Percentiles rank a stretch among this genome's conserved stretches.
phyloP scores from a whole-genome alignment of 2,797 vertebrate genomes.

The Alcedo atthis region DNA sequence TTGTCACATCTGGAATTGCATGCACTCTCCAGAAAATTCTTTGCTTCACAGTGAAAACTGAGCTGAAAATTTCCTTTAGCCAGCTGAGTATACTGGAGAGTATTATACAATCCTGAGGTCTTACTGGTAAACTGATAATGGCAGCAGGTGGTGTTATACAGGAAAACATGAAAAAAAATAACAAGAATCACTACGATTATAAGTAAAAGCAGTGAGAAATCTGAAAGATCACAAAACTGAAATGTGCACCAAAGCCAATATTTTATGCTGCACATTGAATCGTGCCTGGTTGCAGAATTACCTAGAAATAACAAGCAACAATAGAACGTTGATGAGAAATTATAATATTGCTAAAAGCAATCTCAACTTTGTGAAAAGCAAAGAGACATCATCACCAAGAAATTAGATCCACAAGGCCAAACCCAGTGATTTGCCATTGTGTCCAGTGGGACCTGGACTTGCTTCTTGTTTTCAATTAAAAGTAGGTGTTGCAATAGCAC shows the following conservation, averaged over 20 bases:
- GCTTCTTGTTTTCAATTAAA: not conserved
- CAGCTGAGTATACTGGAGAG: not conserved
- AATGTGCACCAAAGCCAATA: too few species aligned
- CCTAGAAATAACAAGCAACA: not conserved
- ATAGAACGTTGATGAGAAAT: not conserved
- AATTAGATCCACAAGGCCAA: not conserved
- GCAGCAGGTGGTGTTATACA: rapidly evolving
- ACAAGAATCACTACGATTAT: not conserved
- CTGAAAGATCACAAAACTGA: too few species aligned
- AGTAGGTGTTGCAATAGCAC: not conserved
- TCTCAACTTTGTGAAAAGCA: not conserved
- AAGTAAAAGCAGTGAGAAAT: too few species aligned
- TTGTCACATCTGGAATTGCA: conserved; percentile 2
- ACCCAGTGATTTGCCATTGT: not conserved
- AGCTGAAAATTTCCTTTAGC: not conserved
- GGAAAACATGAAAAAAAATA: not conserved
- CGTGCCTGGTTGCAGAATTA: not conserved
- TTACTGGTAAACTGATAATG: not conserved
- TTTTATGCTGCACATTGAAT: not conserved
- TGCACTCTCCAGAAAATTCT: not conserved
- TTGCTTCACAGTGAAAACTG: not conserved
- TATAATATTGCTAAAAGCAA: not conserved
- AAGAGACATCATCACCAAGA: not conserved
- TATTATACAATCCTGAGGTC: not conserved
- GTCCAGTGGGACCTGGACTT: not conserved